A percentile compares a stretch with the other conserved stretches of the same genome.
Evolutionary conservation across 2,888 invertebrate species (phyloP).

Genomic region (Troglohyphantes excavatus): DNA sequence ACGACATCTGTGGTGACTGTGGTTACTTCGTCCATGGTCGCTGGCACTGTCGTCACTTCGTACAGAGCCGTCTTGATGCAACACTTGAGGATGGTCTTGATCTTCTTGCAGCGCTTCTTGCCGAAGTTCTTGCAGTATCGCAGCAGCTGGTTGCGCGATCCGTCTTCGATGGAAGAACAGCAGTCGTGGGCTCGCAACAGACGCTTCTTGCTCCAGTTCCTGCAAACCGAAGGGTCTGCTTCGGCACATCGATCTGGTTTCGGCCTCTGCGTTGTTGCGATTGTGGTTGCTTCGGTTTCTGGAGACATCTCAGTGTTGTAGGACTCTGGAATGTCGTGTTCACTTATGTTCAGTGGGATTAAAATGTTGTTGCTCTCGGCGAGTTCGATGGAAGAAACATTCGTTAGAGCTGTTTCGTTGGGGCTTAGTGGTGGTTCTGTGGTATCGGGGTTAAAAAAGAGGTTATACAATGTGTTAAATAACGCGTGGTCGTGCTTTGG

Average conservation of each 20-base stretch:
- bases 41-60: background rate
- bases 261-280: background rate
- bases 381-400: background rate
- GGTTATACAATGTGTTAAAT: background rate
- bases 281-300: background rate
- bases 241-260: slow-evolving; percentile 57
- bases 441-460: background rate
- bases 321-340: background rate
- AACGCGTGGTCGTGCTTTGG: background rate
- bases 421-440: background rate
- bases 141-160: background rate
- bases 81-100: slow-evolving; percentile 63
- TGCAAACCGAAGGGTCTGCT: slow-evolving; percentile 57
- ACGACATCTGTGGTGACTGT: background rate
- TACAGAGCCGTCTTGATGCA: slow-evolving; percentile 63
- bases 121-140: slow-evolving; percentile 51
- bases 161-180: slow-evolving; percentile 7
- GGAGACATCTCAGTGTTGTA: background rate
- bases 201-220: slow-evolving; percentile 54
- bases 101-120: slow-evolving; percentile 69
- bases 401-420: background rate
- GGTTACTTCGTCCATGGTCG: background rate
- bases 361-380: background rate
- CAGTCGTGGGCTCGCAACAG: slow-evolving; percentile 54
- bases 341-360: background rate